phyloP scores from a whole-genome alignment of 92 coral and sea anemone genomes.

The Montipora capitata region DNA sequence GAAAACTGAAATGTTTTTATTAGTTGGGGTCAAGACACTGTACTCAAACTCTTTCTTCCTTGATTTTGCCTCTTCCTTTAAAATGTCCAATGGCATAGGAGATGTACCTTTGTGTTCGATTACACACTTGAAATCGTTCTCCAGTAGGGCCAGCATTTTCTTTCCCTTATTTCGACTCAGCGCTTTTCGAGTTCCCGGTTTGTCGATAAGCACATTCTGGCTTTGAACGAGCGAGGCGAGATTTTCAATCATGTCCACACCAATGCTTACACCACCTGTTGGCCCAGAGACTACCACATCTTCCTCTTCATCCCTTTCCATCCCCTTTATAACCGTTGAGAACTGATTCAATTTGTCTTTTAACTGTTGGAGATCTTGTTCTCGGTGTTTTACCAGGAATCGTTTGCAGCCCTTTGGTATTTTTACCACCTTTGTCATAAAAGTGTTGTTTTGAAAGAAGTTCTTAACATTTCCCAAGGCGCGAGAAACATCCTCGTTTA shows the following conservation, averaged over 20 bases:
- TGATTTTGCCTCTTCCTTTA: neutral
- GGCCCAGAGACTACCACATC: constrained; percentile 73
- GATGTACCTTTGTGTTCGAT: constrained; percentile 25
- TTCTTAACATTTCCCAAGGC: constrained; percentile 27
- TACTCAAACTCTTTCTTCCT: constrained; percentile 19
- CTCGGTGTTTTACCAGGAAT: constrained; percentile 53
- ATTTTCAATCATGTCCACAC: constrained; percentile 9
- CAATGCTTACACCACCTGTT: constrained; percentile 67
- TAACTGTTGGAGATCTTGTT: constrained; percentile 45
- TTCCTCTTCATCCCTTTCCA: constrained; percentile 38
- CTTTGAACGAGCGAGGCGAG: constrained; percentile 29
- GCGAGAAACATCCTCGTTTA: constrained; percentile 54
- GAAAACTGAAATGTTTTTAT: constrained; percentile 60
- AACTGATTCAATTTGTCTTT: constrained; percentile 38
- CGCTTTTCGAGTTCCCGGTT: constrained; percentile 82
- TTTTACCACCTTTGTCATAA: constrained; percentile 40
- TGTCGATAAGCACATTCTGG: constrained; percentile 49
- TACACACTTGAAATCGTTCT: constrained; percentile 53
- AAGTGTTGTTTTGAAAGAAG: constrained; percentile 82
- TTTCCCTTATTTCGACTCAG: constrained; percentile 47
- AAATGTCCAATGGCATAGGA: too few relatives aligned
- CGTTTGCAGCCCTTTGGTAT: constrained; percentile 56
- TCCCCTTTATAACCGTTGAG: constrained; percentile 48
- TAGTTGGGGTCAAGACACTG: constrained; percentile 40
- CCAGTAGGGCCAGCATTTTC: constrained; percentile 30